These are phyloP conservation scores for Pharmacophagus antenor DNA, from an alignment of 2,888 invertebrate genomes.

Conservation along the genomic window DNA sequence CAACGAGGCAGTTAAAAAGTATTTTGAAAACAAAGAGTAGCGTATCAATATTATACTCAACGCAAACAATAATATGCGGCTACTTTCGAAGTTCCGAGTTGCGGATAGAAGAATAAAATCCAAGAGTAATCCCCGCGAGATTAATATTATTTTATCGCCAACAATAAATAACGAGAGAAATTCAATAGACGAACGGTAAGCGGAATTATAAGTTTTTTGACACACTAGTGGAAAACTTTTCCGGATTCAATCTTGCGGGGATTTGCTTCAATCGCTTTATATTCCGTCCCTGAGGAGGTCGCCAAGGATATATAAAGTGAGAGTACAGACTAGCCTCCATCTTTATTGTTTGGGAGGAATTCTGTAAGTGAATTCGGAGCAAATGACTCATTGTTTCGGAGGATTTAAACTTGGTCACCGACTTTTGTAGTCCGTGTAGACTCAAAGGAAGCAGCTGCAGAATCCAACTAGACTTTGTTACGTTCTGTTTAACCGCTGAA, in stretches of 20 bases:
- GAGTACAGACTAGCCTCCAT: slow-evolving; percentile 33
- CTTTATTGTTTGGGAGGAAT: slow-evolving; percentile 30
- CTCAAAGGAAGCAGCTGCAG: slow-evolving; percentile 20
- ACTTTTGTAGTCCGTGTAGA: background rate
- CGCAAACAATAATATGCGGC: slow-evolving; percentile 57
- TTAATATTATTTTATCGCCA: slow-evolving; percentile 81
- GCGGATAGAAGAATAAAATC: slow-evolving; percentile 74
- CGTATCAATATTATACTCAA: slow-evolving; percentile 56
- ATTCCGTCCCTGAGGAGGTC: slow-evolving; percentile 42
- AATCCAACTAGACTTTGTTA: slow-evolving; percentile 3
- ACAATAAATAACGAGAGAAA: slow-evolving; percentile 77
- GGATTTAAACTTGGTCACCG: slow-evolving; percentile 12
- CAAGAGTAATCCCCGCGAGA: slow-evolving; percentile 72
- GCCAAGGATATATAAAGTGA: slow-evolving; percentile 35
- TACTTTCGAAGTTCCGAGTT: slow-evolving; percentile 67
- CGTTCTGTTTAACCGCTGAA: background rate
- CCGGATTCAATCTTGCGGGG: slow-evolving; percentile 72
- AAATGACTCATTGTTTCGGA: slow-evolving; percentile 25
- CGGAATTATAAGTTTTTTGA: slow-evolving; percentile 77
- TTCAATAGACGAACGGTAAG: slow-evolving; percentile 70
- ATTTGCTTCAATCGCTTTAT: slow-evolving; percentile 63
- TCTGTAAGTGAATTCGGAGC: slow-evolving; percentile 31
- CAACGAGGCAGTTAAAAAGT: too few relatives aligned
- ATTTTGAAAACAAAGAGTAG: too few relatives aligned
- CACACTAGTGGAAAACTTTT: slow-evolving; percentile 68